These are phyloP conservation scores for Drepana arcuata DNA, from an alignment of 1,140 invertebrate species.

Conservation along the genomic window DNA sequence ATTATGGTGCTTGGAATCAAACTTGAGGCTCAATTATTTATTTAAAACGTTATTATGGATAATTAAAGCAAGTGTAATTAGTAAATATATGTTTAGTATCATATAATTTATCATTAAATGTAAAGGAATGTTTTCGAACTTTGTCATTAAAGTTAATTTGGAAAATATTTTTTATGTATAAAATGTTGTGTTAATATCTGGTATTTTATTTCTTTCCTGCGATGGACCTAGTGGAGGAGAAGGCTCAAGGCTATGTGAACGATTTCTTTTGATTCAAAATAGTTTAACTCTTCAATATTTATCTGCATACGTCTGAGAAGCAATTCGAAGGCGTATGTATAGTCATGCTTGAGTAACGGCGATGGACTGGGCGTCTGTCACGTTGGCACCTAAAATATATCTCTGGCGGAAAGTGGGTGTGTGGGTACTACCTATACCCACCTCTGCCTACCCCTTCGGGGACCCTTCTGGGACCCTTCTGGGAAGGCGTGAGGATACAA, in stretches of 20 bases:
- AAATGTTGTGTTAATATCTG: constrained; percentile 10
- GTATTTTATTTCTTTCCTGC: neutral
- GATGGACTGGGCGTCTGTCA: too few relatives aligned
- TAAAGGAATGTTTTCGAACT: constrained; percentile 22
- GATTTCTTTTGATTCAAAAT: neutral
- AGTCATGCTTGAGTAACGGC: too few relatives aligned
- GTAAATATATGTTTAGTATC: neutral
- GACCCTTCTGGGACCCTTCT: too few relatives aligned
- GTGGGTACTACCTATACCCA: too few relatives aligned
- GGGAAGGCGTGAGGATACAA: too few relatives aligned
- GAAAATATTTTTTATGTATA: constrained; percentile 18
- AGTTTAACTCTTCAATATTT: neutral
- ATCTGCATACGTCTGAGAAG: neutral
- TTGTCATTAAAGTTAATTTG: constrained; percentile 9
- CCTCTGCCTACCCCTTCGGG: too few relatives aligned
- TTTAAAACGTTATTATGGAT: constrained; percentile 10
- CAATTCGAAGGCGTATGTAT: neutral
- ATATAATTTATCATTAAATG: neutral
- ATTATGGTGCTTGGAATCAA: constrained; percentile 24
- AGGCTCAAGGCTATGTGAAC: neutral
- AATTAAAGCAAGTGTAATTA: neutral
- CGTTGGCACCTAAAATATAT: neutral
- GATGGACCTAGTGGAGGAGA: neutral
- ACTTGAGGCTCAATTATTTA: constrained; percentile 38
- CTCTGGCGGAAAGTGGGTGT: too few relatives aligned